Percentiles rank a stretch among this genome's conserved stretches.
Evolutionary conservation across 2,797 vertebrate genomes (phyloP).

Genomic region (Acropternis orthonyx): DNA sequence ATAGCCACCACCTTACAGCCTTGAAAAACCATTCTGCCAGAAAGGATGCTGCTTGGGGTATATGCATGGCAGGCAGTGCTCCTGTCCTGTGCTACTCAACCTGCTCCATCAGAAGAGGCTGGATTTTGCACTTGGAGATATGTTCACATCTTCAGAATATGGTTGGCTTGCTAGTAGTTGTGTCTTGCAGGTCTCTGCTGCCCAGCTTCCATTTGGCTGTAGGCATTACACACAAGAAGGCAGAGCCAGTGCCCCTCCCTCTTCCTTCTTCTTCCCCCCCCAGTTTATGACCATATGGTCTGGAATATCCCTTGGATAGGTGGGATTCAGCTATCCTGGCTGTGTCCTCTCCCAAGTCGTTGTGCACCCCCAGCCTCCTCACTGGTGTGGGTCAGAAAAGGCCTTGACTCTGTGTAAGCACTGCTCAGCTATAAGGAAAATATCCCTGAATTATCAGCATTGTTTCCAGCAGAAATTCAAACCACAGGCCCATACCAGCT

Average conservation of each 20-base stretch:
- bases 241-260: not conserved
- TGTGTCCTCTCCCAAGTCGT: not conserved
- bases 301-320: not conserved
- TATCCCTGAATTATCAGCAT: not conserved
- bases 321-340: not conserved
- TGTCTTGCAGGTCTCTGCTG: not conserved
- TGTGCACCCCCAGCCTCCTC: not conserved
- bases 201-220: not conserved
- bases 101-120: not conserved
- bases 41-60: not conserved
- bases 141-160: not conserved
- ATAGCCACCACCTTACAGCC: not conserved
- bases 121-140: not conserved
- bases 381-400: not conserved
- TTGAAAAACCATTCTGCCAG: not conserved
- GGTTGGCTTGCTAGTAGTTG: not conserved
- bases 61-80: not conserved
- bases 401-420: rapidly evolving
- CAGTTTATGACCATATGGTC: rapidly evolving
- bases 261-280: not conserved
- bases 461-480: not conserved
- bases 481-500: not conserved
- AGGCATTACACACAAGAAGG: too few relatives aligned
- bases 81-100: not conserved
- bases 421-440: not conserved